phyloP scores from a whole-genome alignment of 2,888 invertebrate species.

The Acheta domesticus region DNA sequence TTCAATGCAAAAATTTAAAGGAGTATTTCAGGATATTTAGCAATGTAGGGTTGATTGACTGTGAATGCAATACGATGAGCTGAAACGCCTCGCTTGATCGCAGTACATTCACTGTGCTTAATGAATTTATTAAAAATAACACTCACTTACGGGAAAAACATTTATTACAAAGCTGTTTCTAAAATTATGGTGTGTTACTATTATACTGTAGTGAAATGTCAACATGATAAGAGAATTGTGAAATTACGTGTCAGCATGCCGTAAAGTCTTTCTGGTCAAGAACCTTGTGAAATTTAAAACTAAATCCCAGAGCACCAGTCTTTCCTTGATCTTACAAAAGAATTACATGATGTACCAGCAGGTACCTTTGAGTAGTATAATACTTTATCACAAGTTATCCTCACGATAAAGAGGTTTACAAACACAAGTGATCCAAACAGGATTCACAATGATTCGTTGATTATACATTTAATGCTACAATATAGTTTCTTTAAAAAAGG shows the following conservation, averaged over 20 bases:
- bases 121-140: neutral
- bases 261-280: constrained; percentile 21
- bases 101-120: no score
- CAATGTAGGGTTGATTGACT: no score
- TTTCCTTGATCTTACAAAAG: constrained; percentile 18
- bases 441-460: constrained; percentile 30
- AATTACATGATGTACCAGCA: neutral
- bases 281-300: constrained; percentile 19
- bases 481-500: neutral
- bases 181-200: constrained; percentile 20
- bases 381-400: constrained; percentile 24
- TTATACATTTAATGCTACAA: constrained; percentile 21
- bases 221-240: constrained; percentile 25
- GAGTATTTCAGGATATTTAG: no score
- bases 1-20: no score
- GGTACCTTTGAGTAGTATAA: neutral
- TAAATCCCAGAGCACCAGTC: constrained; percentile 29
- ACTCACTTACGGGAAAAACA: constrained; percentile 24
- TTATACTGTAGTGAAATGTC: constrained; percentile 25
- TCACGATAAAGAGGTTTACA: constrained; percentile 29
- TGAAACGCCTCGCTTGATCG: no score
- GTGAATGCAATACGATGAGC: no score
- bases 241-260: constrained; percentile 20
- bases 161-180: constrained; percentile 31
- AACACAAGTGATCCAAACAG: constrained; percentile 27